Base-by-base conservation (phyloP, 2,888 invertebrate species). In the Cenopis cana region DNA sequence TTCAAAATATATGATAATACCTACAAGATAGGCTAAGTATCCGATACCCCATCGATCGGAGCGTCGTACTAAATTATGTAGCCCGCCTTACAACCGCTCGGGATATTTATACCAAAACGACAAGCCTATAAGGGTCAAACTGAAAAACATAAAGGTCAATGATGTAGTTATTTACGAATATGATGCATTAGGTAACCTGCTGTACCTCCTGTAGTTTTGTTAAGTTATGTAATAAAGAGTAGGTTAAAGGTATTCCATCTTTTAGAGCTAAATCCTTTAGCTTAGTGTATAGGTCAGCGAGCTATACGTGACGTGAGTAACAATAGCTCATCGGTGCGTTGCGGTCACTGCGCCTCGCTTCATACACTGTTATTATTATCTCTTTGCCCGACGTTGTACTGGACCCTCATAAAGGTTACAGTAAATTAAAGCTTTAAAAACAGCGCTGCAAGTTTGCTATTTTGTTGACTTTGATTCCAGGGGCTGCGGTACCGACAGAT, bases 61-160 rank as follows among this genome's bases (percentile, higher is more conserved):
- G 77, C 83, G 76, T 74, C 73, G 77, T 74, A 82, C 83, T 90
- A 83, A 88, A 90, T 90, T 87, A 90, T 89, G 84, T 88, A 90
- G 81, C 76, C 75, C 80, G 78, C 79, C 78, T 83, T 82, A 83
- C 79, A 76, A 80, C 78, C 76, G 78, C 79, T 82, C 76, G 79
- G 79, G 81, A 81, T 89, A 89, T 89, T 88, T 89, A 86, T 88
- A 87, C 74, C 83, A 75, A 78, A 81, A 80, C 77, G 82, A 80
- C 77, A 80, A 80, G 74, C 70, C 67, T 76, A 73, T 75, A 78
- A 79, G 81, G 85, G 82, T 85, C 78, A 83, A 59, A 79, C 79
- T 84, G 54, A 82, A 83, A 84, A 86, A 83, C 77, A 76, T 79
- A 84, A 85, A 83, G 81, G 84, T 83, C 80, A 80, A 60, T 66